These are phyloP conservation scores for Talpa occidentalis DNA, from an alignment of 2,113 vertebrate species.

Conservation along the genomic window DNA sequence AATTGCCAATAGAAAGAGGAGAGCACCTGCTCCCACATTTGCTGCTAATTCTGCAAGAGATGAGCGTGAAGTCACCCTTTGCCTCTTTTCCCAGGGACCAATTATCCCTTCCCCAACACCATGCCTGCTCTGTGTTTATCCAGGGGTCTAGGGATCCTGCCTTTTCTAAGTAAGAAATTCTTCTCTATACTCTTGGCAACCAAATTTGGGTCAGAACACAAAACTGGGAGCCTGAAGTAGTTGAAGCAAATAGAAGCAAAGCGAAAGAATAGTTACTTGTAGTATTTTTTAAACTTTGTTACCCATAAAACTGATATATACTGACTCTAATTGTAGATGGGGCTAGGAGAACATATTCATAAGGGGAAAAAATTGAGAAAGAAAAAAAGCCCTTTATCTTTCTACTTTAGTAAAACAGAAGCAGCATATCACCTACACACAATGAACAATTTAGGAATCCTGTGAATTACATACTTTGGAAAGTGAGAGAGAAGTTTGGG, in stretches of 20 bases:
- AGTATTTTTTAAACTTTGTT: neutral
- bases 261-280: conserved; percentile 19
- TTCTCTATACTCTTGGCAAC: conserved; percentile 57
- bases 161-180: conserved; percentile 60
- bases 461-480: neutral
- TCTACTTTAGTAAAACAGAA: neutral
- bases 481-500: neutral
- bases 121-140: neutral
- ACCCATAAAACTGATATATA: neutral
- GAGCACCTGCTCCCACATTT: neutral
- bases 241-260: conserved; percentile 52
- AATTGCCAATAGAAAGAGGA: neutral
- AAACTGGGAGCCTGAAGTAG: conserved; percentile 5
- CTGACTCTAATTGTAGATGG: neutral
- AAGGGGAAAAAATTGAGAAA: conserved; percentile 3
- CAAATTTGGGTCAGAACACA: conserved; percentile 60
- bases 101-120: neutral
- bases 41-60: neutral
- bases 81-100: neutral
- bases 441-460: neutral
- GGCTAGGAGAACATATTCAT: neutral
- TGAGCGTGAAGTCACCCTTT: neutral
- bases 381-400: conserved; percentile 9
- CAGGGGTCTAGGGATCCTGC: neutral
- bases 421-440: neutral